Percentiles rank a stretch among this genome's conserved stretches.
phyloP scores from a whole-genome alignment of 2,113 vertebrate genomes.

The Aphyosemion australe region DNA sequence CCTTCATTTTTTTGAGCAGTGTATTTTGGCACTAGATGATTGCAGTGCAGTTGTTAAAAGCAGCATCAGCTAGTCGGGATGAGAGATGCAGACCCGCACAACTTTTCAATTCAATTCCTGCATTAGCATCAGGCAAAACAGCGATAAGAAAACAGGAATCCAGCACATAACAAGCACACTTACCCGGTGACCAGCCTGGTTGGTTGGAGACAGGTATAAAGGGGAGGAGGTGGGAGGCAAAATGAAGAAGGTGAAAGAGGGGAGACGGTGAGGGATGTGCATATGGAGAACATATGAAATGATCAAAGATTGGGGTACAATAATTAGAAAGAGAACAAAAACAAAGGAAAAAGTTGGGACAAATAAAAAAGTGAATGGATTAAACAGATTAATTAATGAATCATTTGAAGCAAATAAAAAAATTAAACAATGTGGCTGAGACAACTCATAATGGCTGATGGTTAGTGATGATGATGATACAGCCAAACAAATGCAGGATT shows the following conservation, averaged over 20 bases:
- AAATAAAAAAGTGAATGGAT: constrained; percentile 76
- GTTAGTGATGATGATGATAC: constrained; percentile 52
- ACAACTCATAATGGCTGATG: constrained; percentile 45
- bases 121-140: constrained; percentile 53
- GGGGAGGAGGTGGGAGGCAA: constrained; percentile 53
- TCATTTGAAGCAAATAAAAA: constrained; percentile 47
- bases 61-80: constrained; percentile 7
- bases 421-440: constrained; percentile 35
- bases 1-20: no score
- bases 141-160: constrained; percentile 68
- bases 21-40: no score
- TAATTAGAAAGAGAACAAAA: constrained; percentile 46
- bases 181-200: constrained; percentile 99
- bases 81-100: constrained; percentile 15
- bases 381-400: constrained; percentile 46
- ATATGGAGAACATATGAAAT: constrained; percentile 81
- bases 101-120: constrained; percentile 9
- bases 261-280: constrained; percentile 55
- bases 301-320: constrained; percentile 86
- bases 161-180: constrained; percentile 81
- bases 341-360: constrained; percentile 70
- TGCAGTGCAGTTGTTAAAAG: constrained; percentile 4
- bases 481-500: constrained; percentile 9
- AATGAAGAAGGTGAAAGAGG: constrained; percentile 49
- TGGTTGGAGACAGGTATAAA: constrained; percentile 87